phyloP scores from a whole-genome alignment of 2,888 invertebrate genomes.

The Seira ritae region DNA sequence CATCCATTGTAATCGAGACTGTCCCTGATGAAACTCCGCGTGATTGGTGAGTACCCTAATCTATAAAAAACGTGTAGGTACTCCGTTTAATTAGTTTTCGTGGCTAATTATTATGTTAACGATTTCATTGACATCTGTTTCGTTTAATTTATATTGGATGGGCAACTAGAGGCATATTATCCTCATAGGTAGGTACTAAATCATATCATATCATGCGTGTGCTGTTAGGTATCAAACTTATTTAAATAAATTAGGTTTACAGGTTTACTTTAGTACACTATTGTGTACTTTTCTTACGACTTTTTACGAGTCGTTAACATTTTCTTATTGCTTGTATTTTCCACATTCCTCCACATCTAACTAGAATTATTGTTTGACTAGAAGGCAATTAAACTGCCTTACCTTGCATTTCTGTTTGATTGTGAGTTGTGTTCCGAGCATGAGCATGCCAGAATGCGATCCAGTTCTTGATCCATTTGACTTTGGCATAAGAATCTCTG shows the following conservation, averaged over 20 bases:
- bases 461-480: conserved; percentile 35
- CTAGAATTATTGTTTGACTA: conserved; percentile 17
- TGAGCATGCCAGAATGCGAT: conserved; percentile 28
- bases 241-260: background rate
- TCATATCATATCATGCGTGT: background rate
- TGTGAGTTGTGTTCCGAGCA: background rate
- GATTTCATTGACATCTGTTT: conserved; percentile 29
- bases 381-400: conserved; percentile 41
- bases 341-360: conserved; percentile 22
- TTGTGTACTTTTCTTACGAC: background rate
- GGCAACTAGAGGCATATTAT: background rate
- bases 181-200: background rate
- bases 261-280: background rate
- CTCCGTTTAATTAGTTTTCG: conserved; percentile 26
- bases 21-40: conserved; percentile 16
- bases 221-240: too few relatives aligned
- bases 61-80: background rate
- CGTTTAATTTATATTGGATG: conserved; percentile 7
- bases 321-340: conserved; percentile 30
- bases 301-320: conserved; percentile 23
- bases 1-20: conserved; percentile 23
- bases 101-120: conserved; percentile 32
- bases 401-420: conserved; percentile 23
- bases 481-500: background rate
- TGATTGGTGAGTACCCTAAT: conserved; percentile 2